These are phyloP conservation scores for Hyposoter didymator DNA, from an alignment of 2,888 invertebrate species.

Conservation along the genomic window DNA sequence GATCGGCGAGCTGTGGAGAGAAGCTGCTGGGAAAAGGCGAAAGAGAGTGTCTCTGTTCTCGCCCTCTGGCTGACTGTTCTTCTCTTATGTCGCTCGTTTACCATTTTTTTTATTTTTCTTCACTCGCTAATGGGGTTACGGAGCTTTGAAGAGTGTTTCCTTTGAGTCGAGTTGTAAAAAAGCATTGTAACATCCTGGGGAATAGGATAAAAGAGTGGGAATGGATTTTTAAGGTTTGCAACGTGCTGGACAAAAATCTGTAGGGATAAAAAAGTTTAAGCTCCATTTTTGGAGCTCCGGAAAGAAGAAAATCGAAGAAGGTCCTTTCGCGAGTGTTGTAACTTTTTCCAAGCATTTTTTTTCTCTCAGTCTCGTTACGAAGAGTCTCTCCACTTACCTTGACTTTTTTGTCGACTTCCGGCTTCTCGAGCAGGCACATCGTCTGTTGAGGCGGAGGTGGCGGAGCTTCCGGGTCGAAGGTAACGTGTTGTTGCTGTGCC, in stretches of 20 bases:
- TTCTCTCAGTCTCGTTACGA: too few relatives aligned
- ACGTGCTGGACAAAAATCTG: conserved; percentile 3
- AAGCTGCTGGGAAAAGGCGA: neutral
- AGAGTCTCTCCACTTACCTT: conserved; percentile 89
- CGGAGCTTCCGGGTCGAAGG: conserved; percentile 86
- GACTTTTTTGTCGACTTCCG: conserved; percentile 89
- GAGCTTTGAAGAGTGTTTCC: neutral
- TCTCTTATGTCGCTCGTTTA: neutral
- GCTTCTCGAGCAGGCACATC: conserved; percentile 87
- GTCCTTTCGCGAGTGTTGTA: too few relatives aligned
- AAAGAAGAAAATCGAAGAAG: neutral
- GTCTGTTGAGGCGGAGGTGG: conserved; percentile 79
- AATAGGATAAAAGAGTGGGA: neutral
- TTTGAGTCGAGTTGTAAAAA: conserved; percentile 2
- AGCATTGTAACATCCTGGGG: neutral
- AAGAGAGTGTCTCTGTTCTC: conserved; percentile 27
- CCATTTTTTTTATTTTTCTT: conserved; percentile 1
- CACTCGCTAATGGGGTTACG: neutral
- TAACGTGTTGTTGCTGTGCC: conserved; percentile 76
- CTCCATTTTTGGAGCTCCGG: neutral
- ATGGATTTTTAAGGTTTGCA: neutral
- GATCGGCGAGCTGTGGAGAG: neutral
- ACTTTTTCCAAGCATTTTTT: too few relatives aligned
- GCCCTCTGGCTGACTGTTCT: conserved; percentile 14
- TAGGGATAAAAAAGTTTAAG: neutral